These are phyloP conservation scores for Dryadula phaetusa DNA, from an alignment of 2,888 invertebrate genomes.

Conservation along the genomic window DNA sequence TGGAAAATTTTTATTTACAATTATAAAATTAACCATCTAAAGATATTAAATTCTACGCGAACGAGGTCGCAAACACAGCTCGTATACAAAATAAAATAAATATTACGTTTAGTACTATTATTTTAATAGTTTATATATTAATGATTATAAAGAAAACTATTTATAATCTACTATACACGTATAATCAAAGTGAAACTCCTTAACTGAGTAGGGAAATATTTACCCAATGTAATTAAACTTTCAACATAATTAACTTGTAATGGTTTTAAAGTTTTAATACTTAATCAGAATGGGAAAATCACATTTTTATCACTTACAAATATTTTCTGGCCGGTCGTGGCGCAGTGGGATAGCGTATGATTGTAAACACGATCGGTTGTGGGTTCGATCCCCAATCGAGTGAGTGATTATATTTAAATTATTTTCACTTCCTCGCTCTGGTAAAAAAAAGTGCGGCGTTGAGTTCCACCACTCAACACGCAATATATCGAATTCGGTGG, in stretches of 20 bases:
- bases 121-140: background rate
- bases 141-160: background rate
- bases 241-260: constrained; percentile 34
- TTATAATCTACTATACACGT: background rate
- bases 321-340: no score
- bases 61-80: background rate
- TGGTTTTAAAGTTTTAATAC: constrained; percentile 34
- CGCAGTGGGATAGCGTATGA: no score
- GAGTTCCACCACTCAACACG: no score
- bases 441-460: no score
- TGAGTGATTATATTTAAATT: no score
- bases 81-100: background rate
- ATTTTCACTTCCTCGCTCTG: no score
- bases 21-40: no score
- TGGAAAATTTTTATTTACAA: no score
- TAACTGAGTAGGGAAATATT: constrained; percentile 31
- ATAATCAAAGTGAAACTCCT: constrained; percentile 29
- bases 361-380: no score
- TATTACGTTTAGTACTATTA: background rate
- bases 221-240: constrained; percentile 38
- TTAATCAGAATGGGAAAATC: constrained; percentile 30
- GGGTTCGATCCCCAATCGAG: no score
- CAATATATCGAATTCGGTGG: no score
- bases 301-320: background rate
- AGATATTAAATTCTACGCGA: no score